A percentile compares a stretch with the other conserved stretches of the same genome.
Conservation (phyloP, 2,888 invertebrate genomes). For the Caenorhabditis panamensis region DNA sequence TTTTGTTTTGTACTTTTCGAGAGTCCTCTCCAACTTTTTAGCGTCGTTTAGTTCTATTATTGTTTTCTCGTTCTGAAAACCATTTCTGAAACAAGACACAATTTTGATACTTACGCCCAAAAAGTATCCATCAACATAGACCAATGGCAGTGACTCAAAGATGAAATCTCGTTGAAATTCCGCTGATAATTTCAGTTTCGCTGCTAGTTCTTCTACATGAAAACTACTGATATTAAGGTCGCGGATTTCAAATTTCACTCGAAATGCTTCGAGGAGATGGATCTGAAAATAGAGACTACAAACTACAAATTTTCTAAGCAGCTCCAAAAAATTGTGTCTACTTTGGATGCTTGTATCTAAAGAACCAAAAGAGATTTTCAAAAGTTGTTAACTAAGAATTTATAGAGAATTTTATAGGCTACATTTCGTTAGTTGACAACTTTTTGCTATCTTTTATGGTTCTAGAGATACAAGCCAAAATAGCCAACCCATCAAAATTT, state of each 20-base stretch:
- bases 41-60: conserved; percentile 43
- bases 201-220: conserved; percentile 30
- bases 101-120: conserved; percentile 31
- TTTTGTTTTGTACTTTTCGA: conserved; percentile 34
- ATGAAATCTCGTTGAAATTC: conserved; percentile 43
- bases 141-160: conserved; percentile 33
- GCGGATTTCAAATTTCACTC: conserved; percentile 37
- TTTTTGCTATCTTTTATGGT: too few relatives aligned
- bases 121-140: conserved; percentile 50
- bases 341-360: too few relatives aligned
- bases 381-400: too few relatives aligned
- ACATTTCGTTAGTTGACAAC: too few relatives aligned
- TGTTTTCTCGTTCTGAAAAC: conserved; percentile 43
- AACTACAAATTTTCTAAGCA: too few relatives aligned
- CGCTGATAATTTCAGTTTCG: conserved; percentile 30
- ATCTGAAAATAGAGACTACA: conserved; percentile 13
- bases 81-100: too few relatives aligned
- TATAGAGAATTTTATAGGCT: too few relatives aligned
- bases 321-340: too few relatives aligned
- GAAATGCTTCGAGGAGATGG: conserved; percentile 43
- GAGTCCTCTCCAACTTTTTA: conserved; percentile 16
- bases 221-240: conserved; percentile 46
- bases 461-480: too few relatives aligned
- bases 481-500: too few relatives aligned
- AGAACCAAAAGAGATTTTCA: too few relatives aligned